Conservation (phyloP, 2,797 vertebrate species). For the Stomatorhinus walkeri region DNA sequence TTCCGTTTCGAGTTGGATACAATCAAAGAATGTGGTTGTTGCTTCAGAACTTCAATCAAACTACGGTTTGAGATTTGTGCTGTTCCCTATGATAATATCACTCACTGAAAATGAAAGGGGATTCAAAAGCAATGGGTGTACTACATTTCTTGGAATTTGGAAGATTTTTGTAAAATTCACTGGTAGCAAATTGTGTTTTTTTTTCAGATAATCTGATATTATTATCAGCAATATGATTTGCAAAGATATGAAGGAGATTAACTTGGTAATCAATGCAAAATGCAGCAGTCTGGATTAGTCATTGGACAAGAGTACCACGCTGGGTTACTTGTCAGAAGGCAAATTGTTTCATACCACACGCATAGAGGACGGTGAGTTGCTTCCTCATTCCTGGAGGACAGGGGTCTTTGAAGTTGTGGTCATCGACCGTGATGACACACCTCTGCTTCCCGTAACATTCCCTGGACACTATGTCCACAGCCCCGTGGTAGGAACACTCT, state of each 20-base stretch:
- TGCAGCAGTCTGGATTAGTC: neutral
- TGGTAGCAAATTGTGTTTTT: neutral
- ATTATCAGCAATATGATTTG: neutral
- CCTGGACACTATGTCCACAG: conserved; percentile 68
- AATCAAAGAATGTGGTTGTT: neutral
- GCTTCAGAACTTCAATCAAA: neutral
- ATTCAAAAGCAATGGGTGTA: conserved; percentile 33
- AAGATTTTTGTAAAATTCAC: neutral
- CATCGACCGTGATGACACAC: conserved; percentile 69
- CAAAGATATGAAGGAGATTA: neutral
- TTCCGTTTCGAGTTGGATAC: conserved; percentile 22
- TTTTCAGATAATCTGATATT: neutral
- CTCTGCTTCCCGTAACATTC: conserved; percentile 83
- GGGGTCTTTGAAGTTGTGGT: conserved; percentile 77
- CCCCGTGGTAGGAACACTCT: conserved; percentile 86
- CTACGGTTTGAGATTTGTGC: conserved; percentile 38
- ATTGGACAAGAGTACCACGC: neutral
- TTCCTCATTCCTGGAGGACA: conserved; percentile 85
- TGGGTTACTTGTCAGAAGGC: neutral
- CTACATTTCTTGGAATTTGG: neutral
- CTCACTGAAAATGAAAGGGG: conserved; percentile 51
- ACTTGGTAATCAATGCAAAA: conserved; percentile 17
- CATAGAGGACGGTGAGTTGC: conserved; percentile 82
- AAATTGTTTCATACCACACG: conserved; percentile 73
- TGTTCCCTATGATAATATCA: conserved; percentile 44